Base-by-base conservation (phyloP, 2,797 vertebrate genomes). In the Periophthalmus magnuspinnatus region DNA sequence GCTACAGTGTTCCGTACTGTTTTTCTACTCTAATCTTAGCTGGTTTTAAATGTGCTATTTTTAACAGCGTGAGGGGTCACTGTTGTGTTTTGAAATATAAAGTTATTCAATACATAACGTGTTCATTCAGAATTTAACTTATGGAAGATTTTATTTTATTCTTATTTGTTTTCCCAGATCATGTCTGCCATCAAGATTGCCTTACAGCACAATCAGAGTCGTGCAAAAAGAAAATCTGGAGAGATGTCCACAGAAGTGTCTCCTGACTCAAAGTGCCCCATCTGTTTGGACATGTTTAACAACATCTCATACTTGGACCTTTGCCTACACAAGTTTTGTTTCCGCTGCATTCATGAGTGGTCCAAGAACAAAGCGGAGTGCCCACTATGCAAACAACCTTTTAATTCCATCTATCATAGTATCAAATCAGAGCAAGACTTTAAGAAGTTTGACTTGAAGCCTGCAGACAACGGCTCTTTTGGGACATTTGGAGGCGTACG, bases 281-380 rank as follows among this genome's bases (percentile, higher is more conserved):
- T 99, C 83, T 99, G 97, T 81, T 91, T 99, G 92, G 97, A 99
- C 33, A 83, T 82, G 22, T 98, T 98, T 80, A 94, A 95, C 89
- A 98, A 98, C 10, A 92, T 97, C 54, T 95, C 96, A 0, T 96
- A 96, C 66, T 90, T 98, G 32, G 95, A 98, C 79, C 86, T 91
- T 52, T 99, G 97, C 82, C 89, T 96, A 64, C 97, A 99, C 67
- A 96, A 95, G 69, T 99, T 99, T 85, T 99, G 97, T 76, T 99
- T 98, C 84, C 93, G 93, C 19, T 99, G 97, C 83, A 96, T 99
- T 74, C 95, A 95, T 1, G 96, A 99, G 75, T 98, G 96, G 97
- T 96, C 97, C 45, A 98, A 97, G 86, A 98, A 97, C 94, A 98
- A 99, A 92, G 95, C 96, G 0, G 96, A 98, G 76, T 99, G 97